Conservation (phyloP, 2,113 vertebrate genomes). For the Sylvicapra grimmia region DNA sequence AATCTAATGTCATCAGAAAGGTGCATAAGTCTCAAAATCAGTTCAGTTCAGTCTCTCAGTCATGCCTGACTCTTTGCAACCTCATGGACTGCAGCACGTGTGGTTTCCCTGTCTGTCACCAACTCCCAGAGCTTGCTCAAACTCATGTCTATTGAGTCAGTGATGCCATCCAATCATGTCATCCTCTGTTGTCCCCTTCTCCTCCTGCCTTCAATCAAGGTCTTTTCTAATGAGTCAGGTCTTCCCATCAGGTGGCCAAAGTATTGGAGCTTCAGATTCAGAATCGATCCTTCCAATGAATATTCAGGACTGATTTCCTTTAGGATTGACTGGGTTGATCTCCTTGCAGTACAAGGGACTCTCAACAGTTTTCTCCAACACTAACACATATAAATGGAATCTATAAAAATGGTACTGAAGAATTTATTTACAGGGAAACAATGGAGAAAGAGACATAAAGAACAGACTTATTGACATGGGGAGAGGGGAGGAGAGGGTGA, state of each 20-base stretch:
- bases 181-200: not conserved
- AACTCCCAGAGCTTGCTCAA: not conserved
- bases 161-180: not conserved
- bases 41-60: not conserved
- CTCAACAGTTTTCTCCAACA: not conserved
- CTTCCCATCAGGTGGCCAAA: not conserved
- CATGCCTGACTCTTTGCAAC: not conserved
- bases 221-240: not conserved
- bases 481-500: not conserved
- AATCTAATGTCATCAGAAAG: not conserved
- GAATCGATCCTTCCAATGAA: not conserved
- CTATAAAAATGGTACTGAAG: not conserved
- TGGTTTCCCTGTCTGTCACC: not conserved
- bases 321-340: not conserved
- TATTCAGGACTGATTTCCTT: not conserved
- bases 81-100: fast-evolving
- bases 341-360: not conserved
- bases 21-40: not conserved
- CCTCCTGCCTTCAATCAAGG: not conserved
- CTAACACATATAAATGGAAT: not conserved
- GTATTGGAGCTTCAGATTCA: not conserved
- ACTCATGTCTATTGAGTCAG: not conserved
- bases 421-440: not conserved
- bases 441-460: not conserved
- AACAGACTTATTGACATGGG: not conserved